Percentiles rank a stretch among this genome's conserved stretches.
Evolutionary conservation across 2,113 vertebrate species (phyloP).

Genomic region (Silurus meridionalis): DNA sequence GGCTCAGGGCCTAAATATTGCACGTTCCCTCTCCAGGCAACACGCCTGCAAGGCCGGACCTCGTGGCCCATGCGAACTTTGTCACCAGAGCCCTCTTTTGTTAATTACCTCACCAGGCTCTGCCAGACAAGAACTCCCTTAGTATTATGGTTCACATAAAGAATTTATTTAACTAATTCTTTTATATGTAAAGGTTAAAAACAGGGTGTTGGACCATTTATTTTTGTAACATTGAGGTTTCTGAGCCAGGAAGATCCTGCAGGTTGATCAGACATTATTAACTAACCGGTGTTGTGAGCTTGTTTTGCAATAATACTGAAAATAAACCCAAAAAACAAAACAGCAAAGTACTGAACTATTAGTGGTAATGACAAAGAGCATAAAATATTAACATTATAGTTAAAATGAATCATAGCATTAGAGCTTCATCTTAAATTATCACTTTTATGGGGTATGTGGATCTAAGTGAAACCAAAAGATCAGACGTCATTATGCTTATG

Average conservation of each 20-base stretch:
- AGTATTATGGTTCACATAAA: too few relatives aligned
- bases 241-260: too few relatives aligned
- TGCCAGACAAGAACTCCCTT: background rate
- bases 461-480: background rate
- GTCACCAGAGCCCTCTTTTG: conserved; percentile 31
- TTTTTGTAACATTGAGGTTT: background rate
- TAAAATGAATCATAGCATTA: too few relatives aligned
- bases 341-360: too few relatives aligned
- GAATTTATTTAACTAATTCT: background rate
- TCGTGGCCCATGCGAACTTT: conserved; percentile 27
- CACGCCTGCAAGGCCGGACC: conserved; percentile 13
- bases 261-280: too few relatives aligned
- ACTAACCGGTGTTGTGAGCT: background rate
- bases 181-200: background rate
- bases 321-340: background rate
- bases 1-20: conserved; percentile 55
- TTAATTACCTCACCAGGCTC: conserved; percentile 30
- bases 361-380: too few relatives aligned
- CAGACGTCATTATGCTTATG: background rate
- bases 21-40: conserved; percentile 33
- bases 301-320: background rate
- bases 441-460: too few relatives aligned
- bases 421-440: too few relatives aligned
- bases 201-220: background rate
- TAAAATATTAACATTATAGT: too few relatives aligned